Conservation (phyloP, 53 echinoderm and acorn worm genomes). For the Holothuria scabra region DNA sequence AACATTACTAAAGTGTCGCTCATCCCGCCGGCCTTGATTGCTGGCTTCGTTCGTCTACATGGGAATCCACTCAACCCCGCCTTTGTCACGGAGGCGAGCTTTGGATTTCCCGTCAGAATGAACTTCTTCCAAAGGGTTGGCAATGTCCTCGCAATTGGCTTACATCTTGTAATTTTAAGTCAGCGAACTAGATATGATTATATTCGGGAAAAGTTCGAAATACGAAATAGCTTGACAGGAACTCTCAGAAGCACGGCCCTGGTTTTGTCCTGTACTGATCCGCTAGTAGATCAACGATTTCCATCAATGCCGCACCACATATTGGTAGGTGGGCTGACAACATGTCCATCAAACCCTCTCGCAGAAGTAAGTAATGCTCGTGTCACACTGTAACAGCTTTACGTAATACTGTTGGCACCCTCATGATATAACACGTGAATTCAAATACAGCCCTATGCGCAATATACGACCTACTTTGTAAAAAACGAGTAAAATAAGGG, state of each 20-base stretch:
- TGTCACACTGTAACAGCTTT: too few relatives aligned
- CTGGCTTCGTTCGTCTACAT: neutral
- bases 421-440: too few relatives aligned
- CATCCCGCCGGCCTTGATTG: neutral
- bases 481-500: too few relatives aligned
- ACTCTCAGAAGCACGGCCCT: neutral
- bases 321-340: constrained; percentile 17
- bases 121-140: neutral
- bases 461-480: too few relatives aligned
- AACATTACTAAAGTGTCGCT: constrained; percentile 1
- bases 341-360: neutral
- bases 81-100: neutral
- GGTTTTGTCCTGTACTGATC: neutral
- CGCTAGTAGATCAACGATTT: constrained; percentile 6
- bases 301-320: neutral
- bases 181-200: neutral
- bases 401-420: too few relatives aligned
- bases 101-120: constrained; percentile 19
- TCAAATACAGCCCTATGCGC: too few relatives aligned
- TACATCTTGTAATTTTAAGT: neutral
- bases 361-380: constrained; percentile 20
- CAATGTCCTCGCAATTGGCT: neutral
- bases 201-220: constrained; percentile 11
- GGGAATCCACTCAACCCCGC: constrained; percentile 31
- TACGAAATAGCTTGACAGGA: neutral